These are phyloP conservation scores for Enteromius thamalakanensis DNA, from an alignment of 2,797 vertebrate species.

Conservation along the genomic window DNA sequence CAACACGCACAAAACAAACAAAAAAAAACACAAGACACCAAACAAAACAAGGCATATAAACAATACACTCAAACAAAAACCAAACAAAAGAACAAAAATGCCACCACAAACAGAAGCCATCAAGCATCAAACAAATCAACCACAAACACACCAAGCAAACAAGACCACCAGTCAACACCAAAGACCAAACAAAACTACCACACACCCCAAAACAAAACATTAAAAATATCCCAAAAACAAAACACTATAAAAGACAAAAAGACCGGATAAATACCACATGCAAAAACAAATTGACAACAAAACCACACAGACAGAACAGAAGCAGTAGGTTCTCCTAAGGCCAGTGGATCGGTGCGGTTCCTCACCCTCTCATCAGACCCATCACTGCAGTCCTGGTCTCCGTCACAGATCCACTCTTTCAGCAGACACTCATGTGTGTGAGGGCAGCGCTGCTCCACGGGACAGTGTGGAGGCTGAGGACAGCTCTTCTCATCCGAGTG, in stretches of 20 bases:
- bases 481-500: constrained; percentile 87
- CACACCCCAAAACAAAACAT: too few species aligned
- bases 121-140: not conserved
- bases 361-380: constrained; percentile 86
- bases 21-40: too few species aligned
- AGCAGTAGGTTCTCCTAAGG: not conserved
- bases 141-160: not conserved
- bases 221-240: too few species aligned
- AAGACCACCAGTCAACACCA: too few species aligned
- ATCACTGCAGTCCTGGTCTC: constrained; percentile 84
- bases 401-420: constrained; percentile 88
- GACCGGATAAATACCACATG: not conserved
- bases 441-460: constrained; percentile 71
- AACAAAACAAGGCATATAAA: too few species aligned
- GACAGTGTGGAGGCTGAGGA: constrained; percentile 74
- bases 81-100: not conserved
- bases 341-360: too few species aligned
- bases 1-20: too few species aligned
- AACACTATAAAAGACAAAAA: too few species aligned
- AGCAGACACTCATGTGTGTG: constrained; percentile 83
- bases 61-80: not conserved
- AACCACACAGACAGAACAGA: not conserved
- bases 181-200: too few species aligned
- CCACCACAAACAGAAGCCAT: too few species aligned
- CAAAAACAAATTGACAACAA: not conserved